Conservation (phyloP, 2,113 vertebrate species). For the Phaetusa simplex region DNA sequence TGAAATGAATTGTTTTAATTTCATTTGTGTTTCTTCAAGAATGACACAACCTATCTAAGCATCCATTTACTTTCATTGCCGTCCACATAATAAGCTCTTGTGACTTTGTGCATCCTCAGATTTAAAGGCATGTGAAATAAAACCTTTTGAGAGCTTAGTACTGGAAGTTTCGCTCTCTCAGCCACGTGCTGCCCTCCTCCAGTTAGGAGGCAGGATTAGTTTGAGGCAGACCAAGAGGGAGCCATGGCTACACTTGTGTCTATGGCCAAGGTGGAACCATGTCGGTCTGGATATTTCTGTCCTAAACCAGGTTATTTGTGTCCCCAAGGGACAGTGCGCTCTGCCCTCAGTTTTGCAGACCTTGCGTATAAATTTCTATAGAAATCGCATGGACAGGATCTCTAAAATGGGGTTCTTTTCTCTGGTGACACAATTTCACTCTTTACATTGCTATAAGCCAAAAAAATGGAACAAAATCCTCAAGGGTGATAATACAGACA, state of each 20-base stretch:
- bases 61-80: not conserved
- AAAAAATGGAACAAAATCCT: not conserved
- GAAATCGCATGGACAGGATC: not conserved
- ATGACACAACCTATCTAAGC: not conserved
- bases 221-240: not conserved
- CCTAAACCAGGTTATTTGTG: not conserved
- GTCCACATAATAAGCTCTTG: not conserved
- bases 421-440: not conserved
- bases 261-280: not conserved
- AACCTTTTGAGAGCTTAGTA: not conserved
- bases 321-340: fast-evolving
- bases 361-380: not conserved
- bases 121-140: not conserved
- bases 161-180: not conserved
- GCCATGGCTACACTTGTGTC: not conserved
- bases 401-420: not conserved
- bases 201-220: not conserved
- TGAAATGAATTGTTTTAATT: not conserved
- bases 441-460: not conserved
- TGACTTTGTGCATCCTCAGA: not conserved
- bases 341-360: not conserved
- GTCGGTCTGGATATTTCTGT: not conserved
- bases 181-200: fast-evolving
- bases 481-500: not conserved
- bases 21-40: not conserved